Conservation (phyloP, 1,140 invertebrate genomes). For the Bombus picipes region DNA sequence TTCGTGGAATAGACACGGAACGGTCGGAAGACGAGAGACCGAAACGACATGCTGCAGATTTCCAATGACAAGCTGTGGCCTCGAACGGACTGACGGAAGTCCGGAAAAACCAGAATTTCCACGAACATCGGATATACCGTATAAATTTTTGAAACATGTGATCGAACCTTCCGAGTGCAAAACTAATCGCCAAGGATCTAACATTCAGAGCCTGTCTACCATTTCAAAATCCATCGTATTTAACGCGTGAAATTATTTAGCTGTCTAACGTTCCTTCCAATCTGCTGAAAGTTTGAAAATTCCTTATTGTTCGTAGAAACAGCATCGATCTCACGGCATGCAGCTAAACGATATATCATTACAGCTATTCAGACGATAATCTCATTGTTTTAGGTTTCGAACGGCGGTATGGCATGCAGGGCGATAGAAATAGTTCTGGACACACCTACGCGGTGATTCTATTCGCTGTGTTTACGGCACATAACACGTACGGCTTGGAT, state of each 20-base stretch:
- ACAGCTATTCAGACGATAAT: background rate
- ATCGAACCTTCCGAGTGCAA: too few relatives aligned
- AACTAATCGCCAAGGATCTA: too few relatives aligned
- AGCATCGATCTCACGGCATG: background rate
- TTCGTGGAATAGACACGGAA: constrained; percentile 3
- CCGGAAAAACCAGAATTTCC: too few relatives aligned
- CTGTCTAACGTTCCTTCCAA: background rate
- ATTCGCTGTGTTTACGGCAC: constrained; percentile 27
- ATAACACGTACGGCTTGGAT: constrained; percentile 20
- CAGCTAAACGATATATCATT: background rate
- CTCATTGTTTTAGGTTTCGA: background rate
- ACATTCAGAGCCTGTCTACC: too few relatives aligned
- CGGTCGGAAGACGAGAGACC: background rate
- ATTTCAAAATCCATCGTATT: too few relatives aligned
- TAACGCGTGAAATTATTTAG: too few relatives aligned
- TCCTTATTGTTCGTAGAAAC: background rate
- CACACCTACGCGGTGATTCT: constrained; percentile 21
- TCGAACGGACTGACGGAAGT: background rate
- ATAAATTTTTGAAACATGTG: background rate
- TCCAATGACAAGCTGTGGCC: background rate
- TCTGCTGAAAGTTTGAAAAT: background rate
- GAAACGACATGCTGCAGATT: constrained; percentile 3
- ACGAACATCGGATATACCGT: background rate
- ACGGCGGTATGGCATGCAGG: background rate
- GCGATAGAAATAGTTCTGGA: constrained; percentile 5